These are phyloP conservation scores for Bolinopsis microptera DNA, from an alignment of 37 sponge, comb jelly and placozoan species.

Conservation along the genomic window DNA sequence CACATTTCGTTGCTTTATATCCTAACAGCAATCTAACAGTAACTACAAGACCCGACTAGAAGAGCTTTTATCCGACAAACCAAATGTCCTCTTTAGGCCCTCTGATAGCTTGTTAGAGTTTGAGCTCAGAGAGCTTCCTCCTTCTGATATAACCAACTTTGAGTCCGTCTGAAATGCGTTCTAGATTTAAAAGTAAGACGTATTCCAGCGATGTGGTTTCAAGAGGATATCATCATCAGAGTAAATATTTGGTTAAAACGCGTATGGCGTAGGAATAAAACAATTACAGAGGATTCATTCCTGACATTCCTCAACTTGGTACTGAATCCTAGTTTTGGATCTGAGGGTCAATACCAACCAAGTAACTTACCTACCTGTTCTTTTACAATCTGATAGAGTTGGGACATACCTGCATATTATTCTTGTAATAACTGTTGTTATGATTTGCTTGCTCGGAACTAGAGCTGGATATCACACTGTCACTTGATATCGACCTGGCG, in stretches of 20 bases:
- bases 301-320: too few relatives aligned
- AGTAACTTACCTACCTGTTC: too few relatives aligned
- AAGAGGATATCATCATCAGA: too few relatives aligned
- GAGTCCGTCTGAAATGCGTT: slow-evolving; percentile 18
- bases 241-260: too few relatives aligned
- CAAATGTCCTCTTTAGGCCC: not conserved
- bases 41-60: not conserved
- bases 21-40: too few relatives aligned
- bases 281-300: too few relatives aligned
- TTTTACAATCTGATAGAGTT: too few relatives aligned
- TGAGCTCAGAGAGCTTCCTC: not conserved
- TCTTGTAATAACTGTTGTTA: slow-evolving; percentile 43
- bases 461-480: slow-evolving; percentile 43
- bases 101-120: not conserved
- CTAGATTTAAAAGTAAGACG: not conserved
- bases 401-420: slow-evolving; percentile 1
- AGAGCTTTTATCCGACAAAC: not conserved
- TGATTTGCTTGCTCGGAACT: not conserved
- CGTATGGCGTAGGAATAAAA: too few relatives aligned
- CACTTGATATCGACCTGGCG: slow-evolving; percentile 34
- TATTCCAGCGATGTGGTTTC: too few relatives aligned
- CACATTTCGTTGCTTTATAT: too few relatives aligned
- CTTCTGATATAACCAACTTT: slow-evolving; percentile 43
- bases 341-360: too few relatives aligned
- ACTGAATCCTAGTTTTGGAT: too few relatives aligned